Conservation (phyloP, 2,113 vertebrate species). For the Bujurquina vittata region DNA sequence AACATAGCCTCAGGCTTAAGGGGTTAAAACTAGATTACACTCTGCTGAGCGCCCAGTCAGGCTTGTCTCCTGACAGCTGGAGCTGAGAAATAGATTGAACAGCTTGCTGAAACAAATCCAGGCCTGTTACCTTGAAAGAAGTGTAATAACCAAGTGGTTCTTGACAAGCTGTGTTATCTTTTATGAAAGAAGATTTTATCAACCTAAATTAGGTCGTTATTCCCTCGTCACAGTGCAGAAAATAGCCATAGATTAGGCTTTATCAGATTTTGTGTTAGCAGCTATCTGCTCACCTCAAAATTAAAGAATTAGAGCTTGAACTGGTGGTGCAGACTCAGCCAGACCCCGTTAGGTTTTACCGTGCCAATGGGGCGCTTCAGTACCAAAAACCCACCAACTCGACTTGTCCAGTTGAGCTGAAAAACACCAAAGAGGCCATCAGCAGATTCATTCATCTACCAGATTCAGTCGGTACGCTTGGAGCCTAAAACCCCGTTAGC, state of each 20-base stretch:
- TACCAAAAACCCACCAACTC: neutral
- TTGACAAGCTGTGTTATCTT: neutral
- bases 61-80: conserved; percentile 5
- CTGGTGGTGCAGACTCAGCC: neutral
- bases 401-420: neutral
- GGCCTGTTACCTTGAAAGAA: neutral
- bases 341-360: neutral
- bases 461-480: neutral
- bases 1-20: neutral
- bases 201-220: neutral
- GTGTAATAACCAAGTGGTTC: neutral
- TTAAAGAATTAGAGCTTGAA: neutral
- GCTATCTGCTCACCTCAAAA: neutral
- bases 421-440: neutral
- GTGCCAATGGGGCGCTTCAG: neutral
- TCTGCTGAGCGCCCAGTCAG: neutral
- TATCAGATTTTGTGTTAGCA: neutral
- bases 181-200: neutral
- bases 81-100: conserved; percentile 1
- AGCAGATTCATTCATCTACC: neutral
- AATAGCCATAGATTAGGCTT: neutral
- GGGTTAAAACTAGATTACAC: conserved; percentile 7
- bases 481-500: neutral
- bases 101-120: neutral
- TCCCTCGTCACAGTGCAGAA: neutral